Base-by-base conservation (phyloP, 2,113 vertebrate genomes). In the Cottus gobio region DNA sequence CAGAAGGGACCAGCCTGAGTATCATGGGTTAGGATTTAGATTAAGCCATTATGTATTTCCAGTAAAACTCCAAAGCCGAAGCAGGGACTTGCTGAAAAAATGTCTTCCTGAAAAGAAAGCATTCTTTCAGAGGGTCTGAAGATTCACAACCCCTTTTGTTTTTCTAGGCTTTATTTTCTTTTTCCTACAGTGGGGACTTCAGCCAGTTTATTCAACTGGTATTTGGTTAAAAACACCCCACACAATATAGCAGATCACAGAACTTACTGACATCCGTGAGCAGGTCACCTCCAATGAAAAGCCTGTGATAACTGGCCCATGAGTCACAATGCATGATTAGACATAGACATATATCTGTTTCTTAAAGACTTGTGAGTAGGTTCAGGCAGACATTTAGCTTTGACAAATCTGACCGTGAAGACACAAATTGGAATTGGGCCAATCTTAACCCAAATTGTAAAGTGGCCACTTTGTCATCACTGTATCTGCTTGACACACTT, bases 21-120 rank as follows among this genome's bases (percentile, higher is more conserved):
- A n/a, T 69, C 58, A 30, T 52, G 42, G 15, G n/a, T 48, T 34
- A 12, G 18, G 50, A 36, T 69, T 74, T 48, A 79, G 62, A 69
- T 78, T 24, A 56, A 31, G 48, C 50, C 13, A 39, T 46, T 57
- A 24, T 57, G 24, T 31, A 50, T 76, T 67, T 62, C 31, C 30
- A 58, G 75, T 54, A 61, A 75, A 80, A 52, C 28, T 62, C 42
- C 46, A 72, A 85, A 70, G 42, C 62, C 34, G 57, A 36, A n/a
- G 31, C 18, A 60, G 20, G 18, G 42, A 64, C 42, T 37, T 84
- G n/a, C n/a, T n/a, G 28, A 54, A 3, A 31, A 42, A 66, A 64
- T 50, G 20, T 48, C 4, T 13, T 13, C 7, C 39, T 42, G 26
- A 57, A 61, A 67, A 64, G 22, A 34, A 67, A 68, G n/a, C 7